Evolutionary conservation across 1,140 invertebrate genomes (phyloP).

Genomic region (Drosophila repletoides): DNA sequence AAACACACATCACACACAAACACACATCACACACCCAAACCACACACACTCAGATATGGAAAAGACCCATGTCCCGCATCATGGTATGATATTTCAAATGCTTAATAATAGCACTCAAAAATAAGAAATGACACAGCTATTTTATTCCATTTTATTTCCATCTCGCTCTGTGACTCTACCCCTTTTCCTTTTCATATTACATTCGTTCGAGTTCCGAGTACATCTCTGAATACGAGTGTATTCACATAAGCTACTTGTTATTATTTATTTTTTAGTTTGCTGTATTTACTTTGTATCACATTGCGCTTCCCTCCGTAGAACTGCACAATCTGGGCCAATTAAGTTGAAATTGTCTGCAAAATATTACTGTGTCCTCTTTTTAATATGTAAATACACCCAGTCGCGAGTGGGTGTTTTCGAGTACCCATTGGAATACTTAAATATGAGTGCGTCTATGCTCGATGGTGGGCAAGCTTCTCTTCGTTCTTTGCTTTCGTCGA

Average conservation of each 20-base stretch:
- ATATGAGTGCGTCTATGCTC: not conserved
- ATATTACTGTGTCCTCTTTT: slow-evolving; percentile 68
- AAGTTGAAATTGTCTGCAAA: slow-evolving; percentile 71
- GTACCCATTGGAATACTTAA: not conserved
- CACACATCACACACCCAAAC: slow-evolving; percentile 23
- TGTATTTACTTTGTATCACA: not conserved
- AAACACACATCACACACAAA: slow-evolving; percentile 24
- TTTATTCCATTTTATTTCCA: slow-evolving; percentile 46
- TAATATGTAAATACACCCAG: slow-evolving; percentile 25
- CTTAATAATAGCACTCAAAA: slow-evolving; percentile 78
- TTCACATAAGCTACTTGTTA: slow-evolving; percentile 37
- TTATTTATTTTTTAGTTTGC: slow-evolving; percentile 34
- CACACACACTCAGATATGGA: slow-evolving; percentile 14
- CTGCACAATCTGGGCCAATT: slow-evolving; percentile 66
- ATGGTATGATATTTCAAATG: slow-evolving; percentile 80
- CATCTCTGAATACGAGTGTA: slow-evolving; percentile 11
- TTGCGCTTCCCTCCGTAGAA: not conserved
- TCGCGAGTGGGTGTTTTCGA: slow-evolving; percentile 16
- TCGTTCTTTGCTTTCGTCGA: too few relatives aligned
- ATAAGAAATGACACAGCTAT: slow-evolving; percentile 71
- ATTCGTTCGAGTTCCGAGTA: slow-evolving; percentile 3
- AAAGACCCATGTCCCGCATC: slow-evolving; percentile 59
- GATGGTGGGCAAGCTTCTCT: too few relatives aligned
- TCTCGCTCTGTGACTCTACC: not conserved
- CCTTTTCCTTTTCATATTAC: not conserved